Evolutionary conservation across 2,888 invertebrate species (phyloP).

Genomic region (Colostygia pectinataria): DNA sequence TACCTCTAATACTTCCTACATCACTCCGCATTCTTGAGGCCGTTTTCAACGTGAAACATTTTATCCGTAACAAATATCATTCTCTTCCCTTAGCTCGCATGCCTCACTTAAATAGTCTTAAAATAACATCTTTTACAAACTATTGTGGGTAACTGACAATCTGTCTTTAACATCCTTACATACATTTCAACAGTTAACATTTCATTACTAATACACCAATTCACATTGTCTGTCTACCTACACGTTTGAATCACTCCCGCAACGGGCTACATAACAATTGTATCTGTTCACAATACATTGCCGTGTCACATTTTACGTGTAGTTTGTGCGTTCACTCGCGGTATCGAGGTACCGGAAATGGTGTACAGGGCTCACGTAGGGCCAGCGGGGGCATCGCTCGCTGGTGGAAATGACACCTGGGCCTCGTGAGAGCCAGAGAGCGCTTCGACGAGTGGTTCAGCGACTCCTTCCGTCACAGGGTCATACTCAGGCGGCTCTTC

Average conservation of each 20-base stretch:
- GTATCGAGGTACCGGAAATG: constrained; percentile 16
- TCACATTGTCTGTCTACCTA: constrained; percentile 73
- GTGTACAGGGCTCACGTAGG: constrained; percentile 51
- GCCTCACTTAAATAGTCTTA: constrained; percentile 40
- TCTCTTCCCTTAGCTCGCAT: constrained; percentile 53
- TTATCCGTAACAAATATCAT: constrained; percentile 44
- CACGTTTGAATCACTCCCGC: constrained; percentile 54
- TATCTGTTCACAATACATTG: constrained; percentile 57
- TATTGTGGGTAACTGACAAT: constrained; percentile 57
- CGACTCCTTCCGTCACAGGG: constrained; percentile 37
- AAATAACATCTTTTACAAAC: constrained; percentile 44
- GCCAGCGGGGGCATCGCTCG: constrained; percentile 31
- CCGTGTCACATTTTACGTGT: constrained; percentile 41
- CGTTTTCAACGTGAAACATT: constrained; percentile 1
- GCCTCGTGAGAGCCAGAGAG: constrained; percentile 32
- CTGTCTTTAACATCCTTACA: constrained; percentile 64
- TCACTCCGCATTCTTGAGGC: constrained; percentile 4
- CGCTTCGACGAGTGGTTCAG: constrained; percentile 39
- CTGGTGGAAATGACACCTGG: constrained; percentile 39
- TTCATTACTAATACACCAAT: constrained; percentile 67
- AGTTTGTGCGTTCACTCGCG: constrained; percentile 46
- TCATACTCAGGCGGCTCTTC: constrained; percentile 65
- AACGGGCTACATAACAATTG: constrained; percentile 47
- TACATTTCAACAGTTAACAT: constrained; percentile 76
- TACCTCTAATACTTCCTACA: constrained; percentile 13